Percentiles rank a stretch among this genome's conserved stretches.
Evolutionary conservation across 2,888 invertebrate genomes (phyloP).

Genomic region (Trissoscelio sp.): DNA sequence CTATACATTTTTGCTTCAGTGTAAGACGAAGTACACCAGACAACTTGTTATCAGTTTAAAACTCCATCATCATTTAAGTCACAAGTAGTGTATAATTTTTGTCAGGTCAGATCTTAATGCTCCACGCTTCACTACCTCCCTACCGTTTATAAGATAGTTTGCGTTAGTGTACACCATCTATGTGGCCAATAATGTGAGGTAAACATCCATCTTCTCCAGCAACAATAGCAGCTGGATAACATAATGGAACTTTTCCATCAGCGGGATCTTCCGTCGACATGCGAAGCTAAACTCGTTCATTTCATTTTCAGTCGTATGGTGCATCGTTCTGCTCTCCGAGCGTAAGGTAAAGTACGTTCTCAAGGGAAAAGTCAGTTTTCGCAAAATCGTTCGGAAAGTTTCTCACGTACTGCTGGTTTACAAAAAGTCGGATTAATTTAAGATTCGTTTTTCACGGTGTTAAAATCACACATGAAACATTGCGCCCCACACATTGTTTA

Average conservation of each 20-base stretch:
- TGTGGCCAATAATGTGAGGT: conserved; percentile 54
- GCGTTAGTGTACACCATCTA: conserved; percentile 12
- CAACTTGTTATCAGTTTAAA: too few species aligned
- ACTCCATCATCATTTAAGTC: not conserved
- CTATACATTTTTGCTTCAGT: too few species aligned
- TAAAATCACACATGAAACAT: conserved; percentile 30
- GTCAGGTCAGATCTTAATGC: conserved; percentile 29
- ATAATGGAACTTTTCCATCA: conserved; percentile 69
- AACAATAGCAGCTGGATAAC: conserved; percentile 63
- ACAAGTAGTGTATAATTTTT: conserved; percentile 10
- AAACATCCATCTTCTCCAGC: conserved; percentile 64
- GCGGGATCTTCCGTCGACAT: conserved; percentile 59
- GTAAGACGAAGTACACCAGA: too few species aligned
- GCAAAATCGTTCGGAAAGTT: conserved; percentile 51
- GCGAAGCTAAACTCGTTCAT: conserved; percentile 64
- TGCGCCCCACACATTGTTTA: conserved; percentile 9
- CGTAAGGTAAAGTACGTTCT: conserved; percentile 37
- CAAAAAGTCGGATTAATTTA: conserved; percentile 43
- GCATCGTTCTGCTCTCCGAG: conserved; percentile 43
- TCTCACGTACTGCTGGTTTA: conserved; percentile 21
- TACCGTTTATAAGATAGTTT: conserved; percentile 24
- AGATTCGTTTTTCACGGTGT: conserved; percentile 21
- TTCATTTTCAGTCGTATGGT: conserved; percentile 55
- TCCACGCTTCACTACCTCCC: conserved; percentile 47
- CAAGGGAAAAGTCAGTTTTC: conserved; percentile 60